Percentiles rank a stretch among this genome's conserved stretches.
Evolutionary conservation across 2,888 invertebrate species (phyloP).

Genomic region (Phortica magna): DNA sequence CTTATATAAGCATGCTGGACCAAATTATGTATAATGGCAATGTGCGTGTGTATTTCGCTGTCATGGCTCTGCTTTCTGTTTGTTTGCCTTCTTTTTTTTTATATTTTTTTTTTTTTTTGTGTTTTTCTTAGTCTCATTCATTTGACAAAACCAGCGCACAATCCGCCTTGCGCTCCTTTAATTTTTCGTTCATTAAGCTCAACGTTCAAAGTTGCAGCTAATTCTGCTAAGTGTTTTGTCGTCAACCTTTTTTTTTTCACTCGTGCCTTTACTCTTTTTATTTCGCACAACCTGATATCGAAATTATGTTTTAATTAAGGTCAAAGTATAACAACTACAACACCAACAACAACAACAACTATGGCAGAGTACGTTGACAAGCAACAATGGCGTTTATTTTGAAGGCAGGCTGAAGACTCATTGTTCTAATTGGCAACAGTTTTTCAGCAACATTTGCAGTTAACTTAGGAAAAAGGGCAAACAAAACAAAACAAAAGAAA

Average conservation of each 20-base stretch:
- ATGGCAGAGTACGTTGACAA: neutral
- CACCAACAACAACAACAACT: neutral
- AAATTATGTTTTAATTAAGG: slow-evolving; percentile 64
- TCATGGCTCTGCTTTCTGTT: too few relatives aligned
- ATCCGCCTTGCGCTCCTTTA: too few relatives aligned
- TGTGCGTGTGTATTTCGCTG: too few relatives aligned
- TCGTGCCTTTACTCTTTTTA: slow-evolving; percentile 41
- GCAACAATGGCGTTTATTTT: too few relatives aligned
- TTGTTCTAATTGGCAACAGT: slow-evolving; percentile 28
- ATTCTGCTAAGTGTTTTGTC: slow-evolving; percentile 64
- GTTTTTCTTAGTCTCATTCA: too few relatives aligned
- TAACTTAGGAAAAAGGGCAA: too few relatives aligned
- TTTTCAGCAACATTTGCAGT: neutral
- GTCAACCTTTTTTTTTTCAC: slow-evolving; percentile 33
- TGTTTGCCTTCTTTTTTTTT: too few relatives aligned
- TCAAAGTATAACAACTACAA: slow-evolving; percentile 32
- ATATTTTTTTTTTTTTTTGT: too few relatives aligned
- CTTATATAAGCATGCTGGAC: neutral
- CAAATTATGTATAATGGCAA: neutral
- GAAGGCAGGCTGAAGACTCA: neutral
- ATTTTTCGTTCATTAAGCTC: too few relatives aligned
- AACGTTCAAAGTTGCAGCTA: slow-evolving; percentile 43
- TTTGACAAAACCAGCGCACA: too few relatives aligned
- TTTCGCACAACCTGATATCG: slow-evolving; percentile 38
- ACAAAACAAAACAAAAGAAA: neutral